phyloP scores from a whole-genome alignment of 2,888 invertebrate genomes.

The Chrysina gloriosa region DNA sequence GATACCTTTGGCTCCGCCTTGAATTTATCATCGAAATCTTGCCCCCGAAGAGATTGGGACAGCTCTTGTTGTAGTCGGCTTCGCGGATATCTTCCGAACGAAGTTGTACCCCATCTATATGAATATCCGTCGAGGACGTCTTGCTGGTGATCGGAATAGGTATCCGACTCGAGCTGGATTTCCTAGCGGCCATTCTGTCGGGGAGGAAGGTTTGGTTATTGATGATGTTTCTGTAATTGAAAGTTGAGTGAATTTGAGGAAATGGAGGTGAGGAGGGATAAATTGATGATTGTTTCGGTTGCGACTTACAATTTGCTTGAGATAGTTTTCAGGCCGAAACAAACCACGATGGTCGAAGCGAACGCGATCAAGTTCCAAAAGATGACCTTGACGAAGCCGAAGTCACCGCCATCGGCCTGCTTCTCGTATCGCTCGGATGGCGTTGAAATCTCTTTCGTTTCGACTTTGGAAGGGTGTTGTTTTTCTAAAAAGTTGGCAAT shows the following conservation, averaged over 20 bases:
- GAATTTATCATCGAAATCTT: neutral
- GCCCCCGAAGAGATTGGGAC: conserved; percentile 26
- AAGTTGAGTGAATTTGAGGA: no score
- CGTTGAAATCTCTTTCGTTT: neutral
- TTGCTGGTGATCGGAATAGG: conserved; percentile 38
- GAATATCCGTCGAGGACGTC: conserved; percentile 40
- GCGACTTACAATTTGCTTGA: conserved; percentile 35
- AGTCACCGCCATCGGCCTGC: neutral
- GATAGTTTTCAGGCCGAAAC: conserved; percentile 34
- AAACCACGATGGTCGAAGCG: conserved; percentile 37
- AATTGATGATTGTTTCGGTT: no score
- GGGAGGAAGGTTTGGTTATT: conserved; percentile 1
- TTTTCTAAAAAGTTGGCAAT: neutral
- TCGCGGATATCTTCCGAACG: neutral
- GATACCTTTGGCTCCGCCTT: neutral
- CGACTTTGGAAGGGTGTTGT: neutral
- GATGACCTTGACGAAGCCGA: conserved; percentile 16
- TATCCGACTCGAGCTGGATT: conserved; percentile 37
- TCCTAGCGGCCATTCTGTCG: conserved; percentile 4
- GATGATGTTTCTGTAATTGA: conserved; percentile 30
- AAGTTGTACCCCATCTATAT: neutral
- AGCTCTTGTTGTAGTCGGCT: conserved; percentile 36
- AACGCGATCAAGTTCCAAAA: conserved; percentile 40
- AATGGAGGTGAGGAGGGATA: no score
- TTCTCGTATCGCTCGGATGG: neutral